Evolutionary conservation across 2,888 invertebrate genomes (phyloP), one percentile per base, ranked within the genome.

Genomic region (Plebejus argus): DNA sequence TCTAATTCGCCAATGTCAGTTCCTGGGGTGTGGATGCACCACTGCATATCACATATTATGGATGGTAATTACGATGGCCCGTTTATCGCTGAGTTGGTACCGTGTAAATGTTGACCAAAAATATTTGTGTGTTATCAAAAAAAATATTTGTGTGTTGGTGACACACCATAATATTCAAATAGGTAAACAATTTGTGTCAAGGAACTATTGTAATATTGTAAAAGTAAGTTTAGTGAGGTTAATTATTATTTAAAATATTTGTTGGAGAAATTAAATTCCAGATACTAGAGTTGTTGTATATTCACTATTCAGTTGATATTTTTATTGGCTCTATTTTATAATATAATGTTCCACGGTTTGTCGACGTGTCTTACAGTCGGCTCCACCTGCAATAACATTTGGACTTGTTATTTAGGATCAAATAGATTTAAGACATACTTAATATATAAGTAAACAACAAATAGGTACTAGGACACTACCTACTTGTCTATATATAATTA

Each of bases 341-440:
- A 39, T 18, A 72, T 45, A 39, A 96, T 90, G 86, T 96, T 96
- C 96, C 96, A 96, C 3, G 96, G 96, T 35, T 88, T 93, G 79
- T 94, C 96, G 35, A 86, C 91, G 72, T 45, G n/a, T 20, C 88
- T 89, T 78, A 95, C 91, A 8, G 96, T 94, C 77, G 95, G 93
- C 78, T 93, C 90, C 56, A 96, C 92, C 96, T 96, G 90, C 82
- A 90, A 94, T 84, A 82, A 86, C 80, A 79, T 78, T 79, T 10
- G 23, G 20, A 20, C 58, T 61, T 61, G 20, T 61, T 61, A 58
- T 58, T n/a, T 58, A 49, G 49, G 10, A 58, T n/a, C 15, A 15
- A 35, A 58, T n/a, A 49, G 49, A 35, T 49, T 56, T n/a, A n/a
- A n/a, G 58, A 58, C n/a, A 53, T 56, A 56, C 18, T 56, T 18